These are phyloP conservation scores for Montifringilla adamsi DNA, from an alignment of 2,113 vertebrate species.

Conservation along the genomic window DNA sequence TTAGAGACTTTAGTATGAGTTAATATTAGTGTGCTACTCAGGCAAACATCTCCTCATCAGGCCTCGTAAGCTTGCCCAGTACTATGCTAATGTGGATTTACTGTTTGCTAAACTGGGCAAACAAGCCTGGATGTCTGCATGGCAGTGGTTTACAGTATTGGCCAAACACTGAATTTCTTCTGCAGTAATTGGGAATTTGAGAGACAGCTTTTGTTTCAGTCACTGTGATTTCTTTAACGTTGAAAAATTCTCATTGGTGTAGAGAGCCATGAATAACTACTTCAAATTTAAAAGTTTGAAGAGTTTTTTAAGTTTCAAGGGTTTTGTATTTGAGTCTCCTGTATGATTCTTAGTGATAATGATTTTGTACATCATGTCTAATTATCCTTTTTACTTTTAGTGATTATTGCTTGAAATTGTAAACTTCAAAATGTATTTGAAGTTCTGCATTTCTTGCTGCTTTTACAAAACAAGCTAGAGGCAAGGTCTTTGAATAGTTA, in stretches of 20 bases:
- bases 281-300: neutral
- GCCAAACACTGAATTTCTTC: neutral
- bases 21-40: neutral
- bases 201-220: neutral
- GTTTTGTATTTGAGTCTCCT: neutral
- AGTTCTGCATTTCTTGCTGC: slow-evolving; percentile 2
- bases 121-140: neutral
- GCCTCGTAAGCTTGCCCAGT: neutral
- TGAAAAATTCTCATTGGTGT: neutral
- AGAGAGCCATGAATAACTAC: neutral
- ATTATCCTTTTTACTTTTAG: neutral
- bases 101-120: slow-evolving; percentile 5
- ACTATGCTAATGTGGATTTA: neutral
- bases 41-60: neutral
- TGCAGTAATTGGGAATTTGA: slow-evolving; percentile 31
- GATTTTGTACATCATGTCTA: neutral
- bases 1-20: neutral
- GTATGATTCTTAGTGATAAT: neutral
- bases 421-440: neutral
- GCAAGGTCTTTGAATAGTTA: slow-evolving; percentile 17
- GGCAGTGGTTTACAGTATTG: neutral
- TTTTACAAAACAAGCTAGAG: slow-evolving; percentile 25
- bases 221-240: neutral
- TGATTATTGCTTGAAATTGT: neutral
- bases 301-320: neutral